A percentile compares a stretch with the other conserved stretches of the same genome.
phyloP scores from a whole-genome alignment of 2,888 invertebrate genomes.

The Calameuta idolon region DNA sequence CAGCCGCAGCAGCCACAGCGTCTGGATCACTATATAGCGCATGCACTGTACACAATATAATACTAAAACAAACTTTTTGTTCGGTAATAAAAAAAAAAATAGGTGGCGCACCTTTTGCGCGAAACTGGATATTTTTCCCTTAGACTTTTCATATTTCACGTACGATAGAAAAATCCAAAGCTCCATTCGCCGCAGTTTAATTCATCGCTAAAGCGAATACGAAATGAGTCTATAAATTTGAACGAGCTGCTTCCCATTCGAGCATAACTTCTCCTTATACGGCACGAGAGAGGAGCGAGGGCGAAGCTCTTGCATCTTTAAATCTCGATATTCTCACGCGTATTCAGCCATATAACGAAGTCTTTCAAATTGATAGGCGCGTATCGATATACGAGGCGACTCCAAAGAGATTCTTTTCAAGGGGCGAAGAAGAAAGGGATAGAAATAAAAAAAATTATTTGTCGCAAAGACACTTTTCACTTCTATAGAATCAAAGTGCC shows the following conservation, averaged over 20 bases:
- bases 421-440: not conserved
- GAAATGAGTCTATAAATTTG: slow-evolving; percentile 38
- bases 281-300: not conserved
- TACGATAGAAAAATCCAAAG: not conserved
- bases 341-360: not conserved
- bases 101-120: not conserved
- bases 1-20: not conserved
- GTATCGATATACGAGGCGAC: not conserved
- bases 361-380: not conserved
- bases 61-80: not conserved
- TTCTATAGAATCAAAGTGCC: not conserved
- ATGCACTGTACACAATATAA: not conserved
- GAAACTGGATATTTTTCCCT: not conserved
- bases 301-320: not conserved
- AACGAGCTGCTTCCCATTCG: slow-evolving; percentile 29
- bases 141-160: not conserved
- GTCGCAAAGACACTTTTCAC: not conserved
- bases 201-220: slow-evolving; percentile 35
- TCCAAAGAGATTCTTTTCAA: not conserved
- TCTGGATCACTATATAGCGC: not conserved
- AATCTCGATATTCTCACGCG: not conserved
- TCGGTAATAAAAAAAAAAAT: not conserved
- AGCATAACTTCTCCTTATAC: slow-evolving; percentile 3
- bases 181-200: slow-evolving; percentile 27
- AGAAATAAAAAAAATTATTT: not conserved